These are phyloP conservation scores for Ophraella communa DNA, from an alignment of 2,888 invertebrate genomes.

Conservation along the genomic window DNA sequence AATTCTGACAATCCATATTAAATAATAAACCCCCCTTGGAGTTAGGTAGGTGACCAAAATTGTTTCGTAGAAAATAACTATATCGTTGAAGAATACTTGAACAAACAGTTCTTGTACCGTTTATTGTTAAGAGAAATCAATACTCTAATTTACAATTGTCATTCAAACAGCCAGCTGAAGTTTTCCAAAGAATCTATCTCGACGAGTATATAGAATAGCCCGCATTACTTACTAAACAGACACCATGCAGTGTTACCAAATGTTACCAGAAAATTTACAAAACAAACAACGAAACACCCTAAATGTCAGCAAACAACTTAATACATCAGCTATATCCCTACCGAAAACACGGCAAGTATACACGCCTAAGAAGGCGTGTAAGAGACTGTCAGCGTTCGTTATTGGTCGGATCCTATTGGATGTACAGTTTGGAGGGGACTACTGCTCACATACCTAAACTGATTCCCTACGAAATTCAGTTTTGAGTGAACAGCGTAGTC, in stretches of 20 bases:
- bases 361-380: slow-evolving; percentile 26
- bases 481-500: background rate
- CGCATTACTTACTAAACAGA: slow-evolving; percentile 39
- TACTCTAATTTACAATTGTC: slow-evolving; percentile 37
- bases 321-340: slow-evolving; percentile 44
- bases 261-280: slow-evolving; percentile 52
- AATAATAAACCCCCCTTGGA: background rate
- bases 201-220: slow-evolving; percentile 35
- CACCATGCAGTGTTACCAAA: slow-evolving; percentile 51
- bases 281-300: slow-evolving; percentile 52
- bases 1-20: background rate
- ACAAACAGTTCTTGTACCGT: background rate
- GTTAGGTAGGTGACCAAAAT: background rate
- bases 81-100: slow-evolving; percentile 9
- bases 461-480: slow-evolving; percentile 17
- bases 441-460: slow-evolving; percentile 22
- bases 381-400: background rate
- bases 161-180: slow-evolving; percentile 41
- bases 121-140: slow-evolving; percentile 29
- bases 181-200: slow-evolving; percentile 34
- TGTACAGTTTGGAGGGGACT: slow-evolving; percentile 34
- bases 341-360: slow-evolving; percentile 36
- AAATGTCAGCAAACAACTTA: slow-evolving; percentile 50
- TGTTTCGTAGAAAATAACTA: slow-evolving; percentile 19
- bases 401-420: slow-evolving; percentile 41